Evolutionary conservation across 2,888 invertebrate genomes (phyloP).

Genomic region (Heliothis peltigera): DNA sequence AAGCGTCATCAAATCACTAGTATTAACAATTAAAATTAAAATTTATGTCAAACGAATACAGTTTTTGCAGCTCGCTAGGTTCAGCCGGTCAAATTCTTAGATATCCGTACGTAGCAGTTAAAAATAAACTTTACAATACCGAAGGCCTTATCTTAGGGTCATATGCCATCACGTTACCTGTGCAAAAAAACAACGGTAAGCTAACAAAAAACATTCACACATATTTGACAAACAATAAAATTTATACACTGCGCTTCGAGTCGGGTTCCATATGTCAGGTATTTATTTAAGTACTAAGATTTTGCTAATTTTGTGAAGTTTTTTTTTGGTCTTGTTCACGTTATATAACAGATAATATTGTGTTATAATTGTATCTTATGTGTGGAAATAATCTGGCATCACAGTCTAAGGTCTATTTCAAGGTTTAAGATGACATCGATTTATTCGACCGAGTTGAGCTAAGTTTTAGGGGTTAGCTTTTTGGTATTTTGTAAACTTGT

Average conservation of each 20-base stretch:
- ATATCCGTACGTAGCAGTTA: background rate
- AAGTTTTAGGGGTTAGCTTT: too few species aligned
- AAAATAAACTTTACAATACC: conserved; percentile 6
- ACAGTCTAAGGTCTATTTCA: too few species aligned
- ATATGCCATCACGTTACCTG: background rate
- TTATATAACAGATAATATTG: too few species aligned
- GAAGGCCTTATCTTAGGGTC: background rate
- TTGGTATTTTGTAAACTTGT: too few species aligned
- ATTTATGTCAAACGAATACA: background rate
- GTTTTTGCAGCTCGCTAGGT: conserved; percentile 1
- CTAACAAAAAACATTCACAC: background rate
- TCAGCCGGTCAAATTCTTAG: conserved; percentile 8
- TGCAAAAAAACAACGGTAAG: background rate
- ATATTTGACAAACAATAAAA: background rate
- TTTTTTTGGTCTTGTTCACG: too few species aligned
- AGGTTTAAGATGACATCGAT: too few species aligned
- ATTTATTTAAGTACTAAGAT: too few species aligned
- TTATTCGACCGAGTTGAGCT: too few species aligned
- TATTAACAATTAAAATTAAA: background rate
- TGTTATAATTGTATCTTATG: too few species aligned
- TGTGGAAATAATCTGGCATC: too few species aligned
- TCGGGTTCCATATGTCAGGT: background rate
- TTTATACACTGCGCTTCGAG: background rate
- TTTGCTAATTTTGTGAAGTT: too few species aligned
- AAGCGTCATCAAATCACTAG: background rate